Evolutionary conservation across 2,113 vertebrate genomes (phyloP).

Genomic region (Oreochromis tanganicae): DNA sequence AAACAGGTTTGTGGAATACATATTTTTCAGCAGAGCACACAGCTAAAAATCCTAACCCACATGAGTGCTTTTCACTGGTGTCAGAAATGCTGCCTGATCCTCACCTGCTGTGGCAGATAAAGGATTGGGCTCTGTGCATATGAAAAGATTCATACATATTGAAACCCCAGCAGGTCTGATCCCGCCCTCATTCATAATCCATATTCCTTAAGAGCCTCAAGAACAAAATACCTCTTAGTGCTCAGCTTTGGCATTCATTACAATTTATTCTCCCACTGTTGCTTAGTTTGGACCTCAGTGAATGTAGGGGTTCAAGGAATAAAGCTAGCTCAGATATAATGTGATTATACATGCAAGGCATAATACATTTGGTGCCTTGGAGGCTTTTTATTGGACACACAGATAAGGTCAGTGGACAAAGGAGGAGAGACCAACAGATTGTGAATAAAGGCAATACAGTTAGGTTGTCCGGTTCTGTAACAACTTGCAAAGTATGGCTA

Average conservation of each 20-base stretch:
- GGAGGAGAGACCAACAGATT: background rate
- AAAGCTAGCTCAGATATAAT: background rate
- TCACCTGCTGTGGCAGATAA: conserved; percentile 61
- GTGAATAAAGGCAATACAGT: background rate
- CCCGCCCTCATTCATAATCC: conserved; percentile 62
- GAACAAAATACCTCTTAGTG: conserved; percentile 57
- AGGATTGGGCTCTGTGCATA: conserved; percentile 33
- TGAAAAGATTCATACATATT: conserved; percentile 70
- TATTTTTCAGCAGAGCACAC: background rate
- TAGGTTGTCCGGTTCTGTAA: background rate
- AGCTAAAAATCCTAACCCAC: background rate
- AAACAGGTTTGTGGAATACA: background rate
- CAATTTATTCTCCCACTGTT: conserved; percentile 25
- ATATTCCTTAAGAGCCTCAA: conserved; percentile 60
- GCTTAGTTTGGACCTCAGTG: conserved; percentile 11
- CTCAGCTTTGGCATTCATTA: conserved; percentile 58
- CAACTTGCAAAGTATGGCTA: background rate
- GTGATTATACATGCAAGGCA: conserved; percentile 11
- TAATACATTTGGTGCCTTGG: background rate
- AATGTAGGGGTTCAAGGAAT: background rate
- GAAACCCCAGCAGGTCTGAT: conserved; percentile 65
- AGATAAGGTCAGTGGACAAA: conserved; percentile 5
- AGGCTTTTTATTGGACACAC: background rate
- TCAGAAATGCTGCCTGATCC: conserved; percentile 30
- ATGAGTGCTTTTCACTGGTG: background rate